Evolutionary conservation across 2,888 invertebrate species (phyloP).

Genomic region (Tupiocoris notatus): DNA sequence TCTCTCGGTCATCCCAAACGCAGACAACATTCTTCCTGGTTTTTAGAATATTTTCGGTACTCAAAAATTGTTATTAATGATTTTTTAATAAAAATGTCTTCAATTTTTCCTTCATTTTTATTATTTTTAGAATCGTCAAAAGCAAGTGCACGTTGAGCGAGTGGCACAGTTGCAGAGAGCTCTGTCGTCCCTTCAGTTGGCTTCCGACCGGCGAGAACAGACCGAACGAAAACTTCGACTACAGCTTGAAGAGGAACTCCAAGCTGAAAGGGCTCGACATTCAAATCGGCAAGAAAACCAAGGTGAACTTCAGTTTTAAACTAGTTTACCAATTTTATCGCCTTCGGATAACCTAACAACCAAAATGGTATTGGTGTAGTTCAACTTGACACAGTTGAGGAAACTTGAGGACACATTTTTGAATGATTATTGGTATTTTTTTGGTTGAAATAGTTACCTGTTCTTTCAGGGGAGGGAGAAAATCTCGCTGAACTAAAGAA

Average conservation of each 20-base stretch:
- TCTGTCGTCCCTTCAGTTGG: conserved; percentile 74
- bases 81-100: too few relatives aligned
- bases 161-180: conserved; percentile 81
- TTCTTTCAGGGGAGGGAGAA: conserved; percentile 49
- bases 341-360: too few relatives aligned
- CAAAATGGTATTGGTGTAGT: not conserved
- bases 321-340: too few relatives aligned
- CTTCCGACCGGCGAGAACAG: conserved; percentile 80
- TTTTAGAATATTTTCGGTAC: not conserved
- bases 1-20: too few relatives aligned
- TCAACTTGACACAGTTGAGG: not conserved
- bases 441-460: too few relatives aligned
- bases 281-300: conserved; percentile 42
- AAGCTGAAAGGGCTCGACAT: conserved; percentile 57
- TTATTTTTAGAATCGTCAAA: conserved; percentile 72
- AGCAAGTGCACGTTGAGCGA: conserved; percentile 79
- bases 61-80: not conserved
- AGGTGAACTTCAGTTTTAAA: too few relatives aligned
- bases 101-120: too few relatives aligned
- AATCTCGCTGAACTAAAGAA: conserved; percentile 61
- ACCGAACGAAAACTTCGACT: conserved; percentile 80
- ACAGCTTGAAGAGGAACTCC: conserved; percentile 81
- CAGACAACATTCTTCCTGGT: too few relatives aligned
- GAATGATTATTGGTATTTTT: not conserved
- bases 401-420: not conserved